Evolutionary conservation across 1,140 invertebrate genomes (phyloP).

Genomic region (Bombus superbus): DNA sequence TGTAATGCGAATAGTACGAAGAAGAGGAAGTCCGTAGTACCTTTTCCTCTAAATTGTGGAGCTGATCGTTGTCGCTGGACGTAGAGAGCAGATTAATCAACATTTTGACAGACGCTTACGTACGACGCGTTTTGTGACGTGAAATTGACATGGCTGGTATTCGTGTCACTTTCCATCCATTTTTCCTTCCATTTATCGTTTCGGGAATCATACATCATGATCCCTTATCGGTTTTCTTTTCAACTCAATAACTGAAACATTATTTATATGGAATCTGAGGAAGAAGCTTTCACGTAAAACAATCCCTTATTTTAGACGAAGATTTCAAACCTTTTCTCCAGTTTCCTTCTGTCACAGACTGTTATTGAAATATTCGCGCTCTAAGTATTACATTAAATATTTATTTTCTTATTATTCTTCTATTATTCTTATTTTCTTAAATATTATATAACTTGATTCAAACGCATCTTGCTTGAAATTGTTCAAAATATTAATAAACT

Average conservation of each 20-base stretch:
- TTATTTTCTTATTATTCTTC: background rate
- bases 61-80: background rate
- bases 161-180: background rate
- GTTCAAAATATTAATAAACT: no score
- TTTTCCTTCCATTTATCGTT: background rate
- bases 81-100: slow-evolving; percentile 24
- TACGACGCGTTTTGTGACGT: background rate
- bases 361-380: background rate
- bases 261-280: background rate
- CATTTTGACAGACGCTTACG: slow-evolving; percentile 9
- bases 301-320: background rate
- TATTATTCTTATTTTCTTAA: no score
- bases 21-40: background rate
- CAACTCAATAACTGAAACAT: background rate
- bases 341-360: background rate
- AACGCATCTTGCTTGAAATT: no score
- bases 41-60: background rate
- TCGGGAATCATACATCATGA: background rate
- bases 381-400: background rate
- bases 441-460: no score
- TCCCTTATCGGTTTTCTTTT: background rate
- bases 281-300: background rate
- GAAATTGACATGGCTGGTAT: slow-evolving; percentile 6
- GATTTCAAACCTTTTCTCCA: background rate
- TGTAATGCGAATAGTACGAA: background rate